Evolutionary conservation across 2,888 invertebrate genomes (phyloP).

Genomic region (Habroteleia sp.): DNA sequence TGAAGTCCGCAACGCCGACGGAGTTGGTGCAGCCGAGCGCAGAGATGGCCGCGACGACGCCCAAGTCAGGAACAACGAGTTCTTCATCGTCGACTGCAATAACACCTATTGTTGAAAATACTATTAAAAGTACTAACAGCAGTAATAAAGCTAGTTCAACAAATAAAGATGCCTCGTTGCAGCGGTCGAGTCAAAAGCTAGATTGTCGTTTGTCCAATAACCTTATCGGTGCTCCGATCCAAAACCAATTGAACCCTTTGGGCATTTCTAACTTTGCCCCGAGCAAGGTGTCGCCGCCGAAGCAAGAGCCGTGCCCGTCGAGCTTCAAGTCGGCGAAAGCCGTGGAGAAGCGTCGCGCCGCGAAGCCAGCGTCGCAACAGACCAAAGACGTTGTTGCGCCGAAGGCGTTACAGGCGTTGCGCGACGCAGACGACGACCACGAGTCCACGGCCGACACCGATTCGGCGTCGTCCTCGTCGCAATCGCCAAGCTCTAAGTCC

Average conservation of each 20-base stretch:
- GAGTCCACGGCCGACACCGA: constrained; percentile 25
- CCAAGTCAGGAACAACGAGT: not conserved
- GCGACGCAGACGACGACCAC: constrained; percentile 22
- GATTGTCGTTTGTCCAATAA: constrained; percentile 78
- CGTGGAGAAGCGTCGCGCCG: constrained; percentile 30
- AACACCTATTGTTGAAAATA: constrained; percentile 76
- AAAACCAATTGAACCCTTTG: constrained; percentile 61
- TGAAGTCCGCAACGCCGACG: constrained; percentile 67
- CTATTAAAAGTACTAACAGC: constrained; percentile 72
- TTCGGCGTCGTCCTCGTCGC: constrained; percentile 72
- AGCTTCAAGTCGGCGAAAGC: constrained; percentile 1
- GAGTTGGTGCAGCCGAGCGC: too few relatives aligned
- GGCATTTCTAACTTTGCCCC: constrained; percentile 4
- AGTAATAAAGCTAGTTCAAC: constrained; percentile 77
- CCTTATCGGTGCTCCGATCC: constrained; percentile 70
- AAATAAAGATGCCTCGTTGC: constrained; percentile 78
- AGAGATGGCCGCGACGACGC: not conserved
- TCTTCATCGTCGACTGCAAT: constrained; percentile 63
- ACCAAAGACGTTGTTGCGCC: too few relatives aligned
- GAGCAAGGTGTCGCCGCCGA: constrained; percentile 10
- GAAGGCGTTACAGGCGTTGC: too few relatives aligned
- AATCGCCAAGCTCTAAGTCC: constrained; percentile 73
- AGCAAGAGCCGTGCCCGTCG: constrained; percentile 1
- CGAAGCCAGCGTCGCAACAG: too few relatives aligned
- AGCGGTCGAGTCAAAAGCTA: constrained; percentile 80